phyloP scores from a whole-genome alignment of 2,888 invertebrate genomes.

The Orthonychiurus folsomi region DNA sequence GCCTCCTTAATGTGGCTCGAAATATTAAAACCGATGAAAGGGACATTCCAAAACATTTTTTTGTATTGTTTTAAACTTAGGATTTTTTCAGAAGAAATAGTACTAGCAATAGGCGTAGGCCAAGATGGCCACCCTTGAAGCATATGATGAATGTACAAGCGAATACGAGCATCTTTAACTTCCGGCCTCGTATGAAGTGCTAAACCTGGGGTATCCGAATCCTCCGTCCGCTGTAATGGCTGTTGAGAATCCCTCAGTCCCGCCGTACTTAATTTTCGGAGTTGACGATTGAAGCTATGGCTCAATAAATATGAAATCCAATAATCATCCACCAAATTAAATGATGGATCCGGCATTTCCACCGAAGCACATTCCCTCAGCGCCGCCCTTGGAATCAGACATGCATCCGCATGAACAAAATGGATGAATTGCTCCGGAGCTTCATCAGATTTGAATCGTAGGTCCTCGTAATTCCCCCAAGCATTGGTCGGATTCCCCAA shows the following conservation, averaged over 20 bases:
- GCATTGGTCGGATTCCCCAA: constrained; percentile 17
- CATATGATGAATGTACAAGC: constrained; percentile 30
- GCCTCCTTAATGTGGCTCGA: constrained; percentile 17
- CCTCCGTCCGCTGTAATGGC: constrained; percentile 23
- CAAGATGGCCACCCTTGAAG: constrained; percentile 28
- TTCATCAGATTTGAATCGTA: constrained; percentile 22
- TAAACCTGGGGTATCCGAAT: constrained; percentile 22
- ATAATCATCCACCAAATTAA: constrained; percentile 27
- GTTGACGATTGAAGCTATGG: constrained; percentile 22
- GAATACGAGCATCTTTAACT: constrained; percentile 24
- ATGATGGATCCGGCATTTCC: constrained; percentile 20
- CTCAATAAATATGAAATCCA: constrained; percentile 30
- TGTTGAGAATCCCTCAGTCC: background rate
- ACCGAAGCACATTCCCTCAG: constrained; percentile 19
- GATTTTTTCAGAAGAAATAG: background rate
- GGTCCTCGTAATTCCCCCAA: constrained; percentile 23
- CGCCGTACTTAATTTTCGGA: constrained; percentile 20
- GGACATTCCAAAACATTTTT: constrained; percentile 18
- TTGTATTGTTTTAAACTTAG: no score
- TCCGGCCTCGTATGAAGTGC: constrained; percentile 28
- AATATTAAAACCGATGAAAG: constrained; percentile 25
- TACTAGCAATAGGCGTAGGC: background rate
- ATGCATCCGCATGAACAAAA: constrained; percentile 29
- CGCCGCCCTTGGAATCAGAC: constrained; percentile 25
- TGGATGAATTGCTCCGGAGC: constrained; percentile 25